Base-by-base conservation (phyloP, 2,888 invertebrate species). In the Drosophila antonietae region DNA sequence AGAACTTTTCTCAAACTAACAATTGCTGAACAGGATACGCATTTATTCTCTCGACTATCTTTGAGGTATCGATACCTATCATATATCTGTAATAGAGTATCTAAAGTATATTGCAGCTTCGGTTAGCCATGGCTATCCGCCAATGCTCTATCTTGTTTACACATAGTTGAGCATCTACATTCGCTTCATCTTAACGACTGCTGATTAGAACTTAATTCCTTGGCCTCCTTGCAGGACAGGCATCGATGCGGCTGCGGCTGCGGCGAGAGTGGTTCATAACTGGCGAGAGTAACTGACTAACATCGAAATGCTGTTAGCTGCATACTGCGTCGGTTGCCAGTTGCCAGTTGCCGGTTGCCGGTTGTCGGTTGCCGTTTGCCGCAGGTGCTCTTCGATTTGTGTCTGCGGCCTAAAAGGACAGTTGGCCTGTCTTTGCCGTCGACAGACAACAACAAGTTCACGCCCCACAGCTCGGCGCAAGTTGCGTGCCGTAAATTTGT, bases 401-500 rank as follows among this genome's bases (percentile, higher is more conserved):
- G 57, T 67, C 75, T 74, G 78, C 65, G 53, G 73, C 73, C 80
- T 73, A 68, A 70, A 79, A 86, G 82, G 87, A 83, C 87, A 83
- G 81, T 87, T 73, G 73, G 84, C 75, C 81, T 81, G 82, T 87
- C 87, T 55, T 51, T 55, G 64, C 62, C 52, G 61, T 64, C 75
- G 79, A 28, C 55, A 49, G 28, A 23, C 68, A 52, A 49, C 58
- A 60, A 55, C 46, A 41, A 80, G 79, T 83, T 83, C 84, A 87
- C 78, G 78, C 87, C 82, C 82, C 81, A 81, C 78, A 65, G 73
- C 64, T 66, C 55, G 58, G 47, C 68, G 52, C 82, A 81, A 86
- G 84, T 83, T 83, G 82, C 82, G 82, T 83, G 82, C 78, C 87
- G 87, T 83, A 83, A 83, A 83, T 83, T 83, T 83, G 68, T 78